These are phyloP conservation scores for Chironomus riparius DNA, from an alignment of 2,888 invertebrate species.

Conservation along the genomic window DNA sequence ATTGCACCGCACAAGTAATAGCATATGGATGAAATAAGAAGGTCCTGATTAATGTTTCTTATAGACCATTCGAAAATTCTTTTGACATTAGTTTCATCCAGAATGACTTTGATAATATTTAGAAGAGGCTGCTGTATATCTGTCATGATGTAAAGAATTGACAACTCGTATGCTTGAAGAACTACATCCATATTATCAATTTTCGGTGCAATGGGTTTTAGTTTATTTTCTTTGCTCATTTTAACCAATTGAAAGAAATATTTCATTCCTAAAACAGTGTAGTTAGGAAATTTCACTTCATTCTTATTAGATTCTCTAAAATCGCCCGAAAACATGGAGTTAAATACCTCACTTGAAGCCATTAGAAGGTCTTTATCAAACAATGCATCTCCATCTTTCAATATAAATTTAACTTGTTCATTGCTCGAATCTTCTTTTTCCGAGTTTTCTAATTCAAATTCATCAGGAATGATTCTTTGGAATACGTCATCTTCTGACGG, in stretches of 20 bases:
- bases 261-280: constrained; percentile 37
- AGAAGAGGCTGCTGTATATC: constrained; percentile 37
- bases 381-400: constrained; percentile 28
- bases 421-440: background rate
- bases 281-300: constrained; percentile 38
- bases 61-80: constrained; percentile 41
- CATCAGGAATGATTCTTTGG: constrained; percentile 14
- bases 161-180: constrained; percentile 41
- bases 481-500: constrained; percentile 8
- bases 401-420: constrained; percentile 14
- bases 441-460: background rate
- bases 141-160: constrained; percentile 40
- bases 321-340: constrained; percentile 40
- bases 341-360: constrained; percentile 41
- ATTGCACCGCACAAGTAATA: constrained; percentile 39
- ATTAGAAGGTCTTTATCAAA: constrained; percentile 39
- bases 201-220: constrained; percentile 33
- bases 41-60: constrained; percentile 39
- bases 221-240: constrained; percentile 32
- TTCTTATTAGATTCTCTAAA: constrained; percentile 40
- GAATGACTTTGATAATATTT: constrained; percentile 34
- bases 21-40: constrained; percentile 40
- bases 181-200: constrained; percentile 33
- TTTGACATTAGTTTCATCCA: constrained; percentile 37
- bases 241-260: constrained; percentile 40